Base-by-base conservation (phyloP, 2,113 vertebrate genomes). In the Nyctibius bracteatus region DNA sequence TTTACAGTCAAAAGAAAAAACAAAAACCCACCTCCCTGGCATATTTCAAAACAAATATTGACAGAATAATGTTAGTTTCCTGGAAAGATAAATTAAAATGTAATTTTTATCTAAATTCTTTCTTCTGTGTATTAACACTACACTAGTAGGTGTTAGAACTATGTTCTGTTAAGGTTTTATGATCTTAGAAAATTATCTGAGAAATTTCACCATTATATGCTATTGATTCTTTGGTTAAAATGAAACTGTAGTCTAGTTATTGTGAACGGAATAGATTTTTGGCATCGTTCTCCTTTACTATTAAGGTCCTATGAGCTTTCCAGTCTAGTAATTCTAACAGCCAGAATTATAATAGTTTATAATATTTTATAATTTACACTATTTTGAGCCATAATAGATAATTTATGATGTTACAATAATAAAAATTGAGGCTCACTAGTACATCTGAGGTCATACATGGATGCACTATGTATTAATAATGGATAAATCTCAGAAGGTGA, bases 21-120 rank as follows among this genome's bases (percentile, higher is more conserved):
- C 3, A 61, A 28, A 67, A 81, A 33, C 0, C 0, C 41, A 35
- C 3, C 7, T 47, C 14, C 4, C 12, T 0, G 1, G 9, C 4
- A 33, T 7, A 74, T 52, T 57, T 66, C 13, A 75, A 44, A 86
- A 7, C 7, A 57, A 11, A n/a, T 57, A n/a, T 31, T 61, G 27
- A 25, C 33, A 74, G 12, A 79, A 70, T 25, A 83, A 33, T 17
- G 18, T 24, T 41, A 21, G 4, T 51, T 73, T 72, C 14, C 10
- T 57, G 18, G 16, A 70, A 91, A 88, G 33, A 78, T 1, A 55
- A 81, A 61, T 30, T 31, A 44, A 81, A 85, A 51, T n/a, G 3
- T 25, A 4, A 43, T 74, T 85, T 81, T 3, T 5, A 49, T 41
- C 7, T 33, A 54, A 67, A 78, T 33, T 59, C 1, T 22, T 27